Evolutionary conservation across 2,797 vertebrate species (phyloP).

Genomic region (Diplodus sargus): DNA sequence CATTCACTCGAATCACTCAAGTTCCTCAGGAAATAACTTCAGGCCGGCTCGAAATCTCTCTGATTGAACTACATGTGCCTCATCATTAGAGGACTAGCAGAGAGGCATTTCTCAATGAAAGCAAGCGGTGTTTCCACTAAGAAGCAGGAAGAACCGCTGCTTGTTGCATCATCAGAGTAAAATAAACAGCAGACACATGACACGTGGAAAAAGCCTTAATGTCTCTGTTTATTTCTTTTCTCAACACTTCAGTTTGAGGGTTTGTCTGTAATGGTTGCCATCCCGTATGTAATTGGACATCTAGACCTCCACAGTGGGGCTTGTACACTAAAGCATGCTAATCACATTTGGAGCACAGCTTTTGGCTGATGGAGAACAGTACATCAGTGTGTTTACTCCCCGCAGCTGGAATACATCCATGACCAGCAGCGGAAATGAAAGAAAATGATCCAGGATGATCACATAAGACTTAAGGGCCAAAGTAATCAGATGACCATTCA

Average conservation of each 20-base stretch:
- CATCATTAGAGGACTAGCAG: not conserved
- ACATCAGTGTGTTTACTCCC: constrained; percentile 51
- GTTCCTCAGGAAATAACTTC: constrained; percentile 7
- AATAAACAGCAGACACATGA: constrained; percentile 11
- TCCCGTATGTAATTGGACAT: constrained; percentile 51
- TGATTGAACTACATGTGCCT: not conserved
- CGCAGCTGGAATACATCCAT: constrained; percentile 62
- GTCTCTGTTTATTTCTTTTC: not conserved
- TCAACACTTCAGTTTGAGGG: not conserved
- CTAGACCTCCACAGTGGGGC: constrained; percentile 49
- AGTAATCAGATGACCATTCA: constrained; percentile 73
- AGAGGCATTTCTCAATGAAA: constrained; percentile 15
- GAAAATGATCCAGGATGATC: constrained; percentile 75
- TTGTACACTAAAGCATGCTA: constrained; percentile 56
- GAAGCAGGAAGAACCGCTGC: not conserved
- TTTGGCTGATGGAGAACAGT: constrained; percentile 36
- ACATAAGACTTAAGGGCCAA: constrained; percentile 51
- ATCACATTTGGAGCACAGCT: constrained; percentile 60
- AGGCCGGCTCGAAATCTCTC: not conserved
- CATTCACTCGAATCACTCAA: constrained; percentile 2
- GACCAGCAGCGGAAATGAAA: constrained; percentile 69
- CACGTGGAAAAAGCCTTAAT: not conserved
- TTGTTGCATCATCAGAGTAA: not conserved
- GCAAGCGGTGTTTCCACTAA: not conserved
- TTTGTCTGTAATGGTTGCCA: constrained; percentile 7